phyloP scores from a whole-genome alignment of 2,113 vertebrate genomes.

The Romanogobio albipinnatus region DNA sequence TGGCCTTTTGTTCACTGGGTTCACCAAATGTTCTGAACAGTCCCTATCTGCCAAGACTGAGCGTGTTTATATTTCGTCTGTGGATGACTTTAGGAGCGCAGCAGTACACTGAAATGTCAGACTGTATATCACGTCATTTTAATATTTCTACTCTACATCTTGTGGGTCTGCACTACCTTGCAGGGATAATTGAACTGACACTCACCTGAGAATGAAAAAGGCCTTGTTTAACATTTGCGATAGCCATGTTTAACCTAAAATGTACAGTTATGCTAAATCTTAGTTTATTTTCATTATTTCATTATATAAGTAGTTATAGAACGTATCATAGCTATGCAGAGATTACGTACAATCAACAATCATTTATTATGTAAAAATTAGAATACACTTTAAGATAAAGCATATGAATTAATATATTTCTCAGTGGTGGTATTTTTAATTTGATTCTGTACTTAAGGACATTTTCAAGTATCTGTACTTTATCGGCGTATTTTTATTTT shows the following conservation, averaged over 20 bases:
- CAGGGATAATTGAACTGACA: conserved; percentile 11
- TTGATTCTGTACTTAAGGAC: too few relatives aligned
- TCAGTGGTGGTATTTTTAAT: too few relatives aligned
- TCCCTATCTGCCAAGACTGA: conserved; percentile 3
- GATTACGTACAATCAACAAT: not conserved
- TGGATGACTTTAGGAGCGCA: not conserved
- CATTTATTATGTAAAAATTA: not conserved
- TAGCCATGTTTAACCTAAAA: not conserved
- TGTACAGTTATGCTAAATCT: not conserved
- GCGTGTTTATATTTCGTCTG: not conserved
- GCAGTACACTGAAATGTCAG: conserved; percentile 20
- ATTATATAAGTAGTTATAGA: not conserved
- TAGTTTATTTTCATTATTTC: not conserved
- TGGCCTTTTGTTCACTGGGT: not conserved
- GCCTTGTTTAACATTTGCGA: not conserved
- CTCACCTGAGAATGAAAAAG: not conserved
- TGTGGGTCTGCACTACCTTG: not conserved
- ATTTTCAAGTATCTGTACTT: too few relatives aligned
- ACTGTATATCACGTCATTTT: conserved; percentile 29
- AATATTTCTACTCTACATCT: not conserved
- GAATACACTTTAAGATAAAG: not conserved
- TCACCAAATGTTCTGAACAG: not conserved
- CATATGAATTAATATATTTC: not conserved
- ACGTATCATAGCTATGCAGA: not conserved
- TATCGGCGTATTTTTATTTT: too few relatives aligned